These are phyloP conservation scores for Sebastes baramenuke DNA, from an alignment of 2,797 vertebrate genomes.

Conservation along the genomic window DNA sequence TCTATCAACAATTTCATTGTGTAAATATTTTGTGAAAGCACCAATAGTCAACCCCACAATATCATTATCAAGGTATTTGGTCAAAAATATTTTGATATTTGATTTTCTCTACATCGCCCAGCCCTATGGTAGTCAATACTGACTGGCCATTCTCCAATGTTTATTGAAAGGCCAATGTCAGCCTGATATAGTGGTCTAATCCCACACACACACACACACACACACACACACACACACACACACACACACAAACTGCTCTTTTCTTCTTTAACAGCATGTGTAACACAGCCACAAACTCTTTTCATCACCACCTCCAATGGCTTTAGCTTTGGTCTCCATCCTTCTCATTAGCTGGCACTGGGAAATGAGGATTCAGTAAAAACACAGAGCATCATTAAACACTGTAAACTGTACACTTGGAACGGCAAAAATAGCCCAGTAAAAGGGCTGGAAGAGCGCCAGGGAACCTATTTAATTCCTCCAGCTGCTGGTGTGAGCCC, in stretches of 20 bases:
- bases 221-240: not conserved
- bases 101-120: no score
- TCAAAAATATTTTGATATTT: no score
- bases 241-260: constrained; percentile 12
- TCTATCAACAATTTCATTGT: no score
- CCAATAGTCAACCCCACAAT: no score
- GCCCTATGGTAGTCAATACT: constrained; percentile 14
- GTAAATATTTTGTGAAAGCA: no score
- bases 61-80: no score
- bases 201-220: not conserved
- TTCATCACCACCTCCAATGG: constrained; percentile 68
- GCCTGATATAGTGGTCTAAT: constrained; percentile 32
- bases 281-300: constrained; percentile 72
- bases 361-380: constrained; percentile 82
- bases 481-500: constrained; percentile 71
- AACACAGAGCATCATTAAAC: constrained; percentile 82
- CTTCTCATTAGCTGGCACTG: constrained; percentile 74
- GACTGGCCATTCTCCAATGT: constrained; percentile 20
- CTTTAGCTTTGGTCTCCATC: constrained; percentile 60
- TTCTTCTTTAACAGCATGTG: constrained; percentile 63
- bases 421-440: constrained; percentile 75
- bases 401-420: constrained; percentile 76
- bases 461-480: constrained; percentile 81
- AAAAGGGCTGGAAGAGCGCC: constrained; percentile 76
- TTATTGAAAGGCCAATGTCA: constrained; percentile 36